Evolutionary conservation across 64 coral and sea anemone species (phyloP), one percentile per base, ranked within the genome.

Genomic region (Montipora foliosa): DNA sequence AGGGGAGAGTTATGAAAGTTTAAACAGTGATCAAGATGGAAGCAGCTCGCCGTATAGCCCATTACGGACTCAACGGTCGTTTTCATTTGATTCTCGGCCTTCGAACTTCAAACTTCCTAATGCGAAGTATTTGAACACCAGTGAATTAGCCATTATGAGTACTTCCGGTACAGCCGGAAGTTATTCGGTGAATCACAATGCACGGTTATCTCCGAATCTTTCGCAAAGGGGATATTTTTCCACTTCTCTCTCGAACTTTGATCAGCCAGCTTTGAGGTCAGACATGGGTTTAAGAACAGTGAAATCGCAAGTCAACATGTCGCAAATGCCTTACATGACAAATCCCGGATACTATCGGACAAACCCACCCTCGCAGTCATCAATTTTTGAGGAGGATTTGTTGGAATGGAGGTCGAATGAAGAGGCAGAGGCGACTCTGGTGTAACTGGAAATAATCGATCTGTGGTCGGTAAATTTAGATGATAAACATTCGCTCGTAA

Each of bases 121-220:
- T 67, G 84, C 50, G 12, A 97, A 79, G 16, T 97, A 97, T 75
- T 81, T 95, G 25, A 95, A 97, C 84, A 89, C 96, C 19, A 97
- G 84, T 47, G 96, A 97, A 37, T 91, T 97, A 82, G 96, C 83
- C 15, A 97, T 97, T 37, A 78, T 97, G 2, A 97, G 96, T 69
- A 97, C 76, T 79, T 69, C 96, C 4, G 96, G 96, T 50, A 92
- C 70, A 29, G 89, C 96, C 2, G 96, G 96, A 0, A 95, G 89
- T 86, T 97, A 97, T 51, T 97, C 96, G 15, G 66, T 97, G 15
- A 95, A 90, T 81, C 94, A 95, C 77, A 95, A 87, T n/a, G 49
- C 93, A 22, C 67, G 58, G 17, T 77, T 90, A 59, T 78, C 93
- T 47, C 90, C 89, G 22, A 95, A 82, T 89, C 89, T 95, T 17